phyloP scores from a whole-genome alignment of 2,113 vertebrate species.

The Oreochromis tanganicae region DNA sequence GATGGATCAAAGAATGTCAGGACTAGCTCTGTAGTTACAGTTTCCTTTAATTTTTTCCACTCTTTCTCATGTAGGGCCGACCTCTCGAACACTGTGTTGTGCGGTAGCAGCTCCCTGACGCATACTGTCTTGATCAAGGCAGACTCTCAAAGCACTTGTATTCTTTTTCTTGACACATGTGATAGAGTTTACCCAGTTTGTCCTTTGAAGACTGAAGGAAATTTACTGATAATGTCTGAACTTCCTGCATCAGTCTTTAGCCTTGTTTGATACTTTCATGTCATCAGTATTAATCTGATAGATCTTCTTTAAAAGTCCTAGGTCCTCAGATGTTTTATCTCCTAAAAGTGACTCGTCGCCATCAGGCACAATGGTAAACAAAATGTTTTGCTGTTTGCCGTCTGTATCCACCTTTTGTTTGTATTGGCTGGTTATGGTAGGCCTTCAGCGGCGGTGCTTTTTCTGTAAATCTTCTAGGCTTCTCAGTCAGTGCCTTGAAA shows the following conservation, averaged over 20 bases:
- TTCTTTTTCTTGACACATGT: too few species aligned
- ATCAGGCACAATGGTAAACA: not conserved
- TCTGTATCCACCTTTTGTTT: not conserved
- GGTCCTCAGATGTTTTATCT: not conserved
- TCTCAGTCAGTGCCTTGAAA: not conserved
- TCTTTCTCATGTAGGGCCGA: too few species aligned
- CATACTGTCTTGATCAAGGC: too few species aligned
- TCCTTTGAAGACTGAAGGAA: too few species aligned
- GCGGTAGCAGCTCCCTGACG: too few species aligned
- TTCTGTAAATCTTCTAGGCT: not conserved
- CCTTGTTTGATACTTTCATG: not conserved
- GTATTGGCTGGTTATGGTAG: not conserved
- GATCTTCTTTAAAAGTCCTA: not conserved
- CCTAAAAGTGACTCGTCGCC: not conserved
- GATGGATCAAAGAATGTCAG: not conserved
- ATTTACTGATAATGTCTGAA: too few species aligned
- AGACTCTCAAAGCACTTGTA: too few species aligned
- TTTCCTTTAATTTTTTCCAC: not conserved
- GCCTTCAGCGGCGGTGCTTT: not conserved
- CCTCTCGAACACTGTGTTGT: not conserved
- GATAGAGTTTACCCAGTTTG: too few species aligned
- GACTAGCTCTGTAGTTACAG: not conserved
- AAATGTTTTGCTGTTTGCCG: not conserved
- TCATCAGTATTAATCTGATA: not conserved
- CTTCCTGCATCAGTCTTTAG: too few species aligned